These are phyloP conservation scores for Branchellion lobata DNA, from an alignment of 2,888 invertebrate species.

Conservation along the genomic window DNA sequence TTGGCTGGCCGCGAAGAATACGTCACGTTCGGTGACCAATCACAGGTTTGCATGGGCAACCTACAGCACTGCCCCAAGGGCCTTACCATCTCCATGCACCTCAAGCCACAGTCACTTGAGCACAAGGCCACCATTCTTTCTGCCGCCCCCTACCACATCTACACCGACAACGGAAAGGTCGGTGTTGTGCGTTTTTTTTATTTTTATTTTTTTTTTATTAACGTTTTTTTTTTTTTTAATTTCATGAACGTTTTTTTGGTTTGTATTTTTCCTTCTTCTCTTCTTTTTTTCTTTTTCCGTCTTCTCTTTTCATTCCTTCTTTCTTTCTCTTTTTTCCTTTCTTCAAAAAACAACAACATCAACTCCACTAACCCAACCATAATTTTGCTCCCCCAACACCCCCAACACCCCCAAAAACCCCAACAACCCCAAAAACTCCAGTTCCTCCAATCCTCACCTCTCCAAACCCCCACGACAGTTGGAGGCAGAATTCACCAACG, in stretches of 20 bases:
- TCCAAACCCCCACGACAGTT: conserved; percentile 27
- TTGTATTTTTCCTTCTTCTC: not conserved
- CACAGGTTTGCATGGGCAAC: conserved; percentile 56
- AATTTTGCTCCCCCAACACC: too few relatives aligned
- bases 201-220: not conserved
- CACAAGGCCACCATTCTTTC: conserved; percentile 57
- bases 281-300: not conserved
- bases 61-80: conserved; percentile 53
- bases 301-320: too few relatives aligned
- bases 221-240: not conserved
- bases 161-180: conserved; percentile 54
- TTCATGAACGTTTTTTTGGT: not conserved
- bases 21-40: conserved; percentile 56
- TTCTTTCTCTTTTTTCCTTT: too few relatives aligned
- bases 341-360: too few relatives aligned
- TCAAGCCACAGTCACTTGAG: conserved; percentile 40
- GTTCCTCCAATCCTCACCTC: too few relatives aligned
- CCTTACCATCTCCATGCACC: conserved; percentile 48
- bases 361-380: too few relatives aligned
- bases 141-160: conserved; percentile 57
- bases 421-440: too few relatives aligned
- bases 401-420: not conserved
- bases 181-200: too few relatives aligned
- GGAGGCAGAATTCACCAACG: conserved; percentile 50
- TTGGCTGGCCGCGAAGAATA: conserved; percentile 56